Evolutionary conservation across 2,888 invertebrate species (phyloP).

Genomic region (Aspidiotus rigidus): DNA sequence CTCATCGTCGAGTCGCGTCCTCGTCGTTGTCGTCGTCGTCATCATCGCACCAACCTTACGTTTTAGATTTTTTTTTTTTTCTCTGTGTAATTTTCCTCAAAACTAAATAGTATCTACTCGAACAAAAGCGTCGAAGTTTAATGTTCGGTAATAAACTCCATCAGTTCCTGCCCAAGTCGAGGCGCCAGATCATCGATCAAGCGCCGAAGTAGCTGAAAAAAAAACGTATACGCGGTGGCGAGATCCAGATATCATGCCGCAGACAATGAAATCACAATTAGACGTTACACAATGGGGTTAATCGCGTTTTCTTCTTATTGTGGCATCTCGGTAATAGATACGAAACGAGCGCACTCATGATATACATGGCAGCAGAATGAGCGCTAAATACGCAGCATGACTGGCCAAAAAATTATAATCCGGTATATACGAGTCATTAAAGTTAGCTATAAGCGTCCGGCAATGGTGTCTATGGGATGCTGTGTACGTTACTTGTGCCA

Average conservation of each 20-base stretch:
- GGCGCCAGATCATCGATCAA: constrained; percentile 3
- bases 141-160: too few species aligned
- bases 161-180: not conserved
- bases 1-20: not conserved
- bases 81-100: too few species aligned
- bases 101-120: not conserved
- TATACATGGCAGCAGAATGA: not conserved
- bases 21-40: constrained; percentile 8
- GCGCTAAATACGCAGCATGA: constrained; percentile 29
- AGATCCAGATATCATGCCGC: not conserved
- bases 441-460: constrained; percentile 9
- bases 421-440: constrained; percentile 27
- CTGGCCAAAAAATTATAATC: constrained; percentile 31
- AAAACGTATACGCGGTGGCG: not conserved
- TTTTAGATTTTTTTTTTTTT: too few species aligned
- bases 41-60: not conserved
- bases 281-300: not conserved
- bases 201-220: not conserved
- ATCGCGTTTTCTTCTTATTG: not conserved
- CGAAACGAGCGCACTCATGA: not conserved
- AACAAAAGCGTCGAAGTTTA: constrained; percentile 8
- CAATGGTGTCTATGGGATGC: not conserved
- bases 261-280: constrained; percentile 4
- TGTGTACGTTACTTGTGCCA: not conserved
- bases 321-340: not conserved